Conservation (phyloP, 1,140 invertebrate genomes). For the Drosophila pseudoananassae region DNA sequence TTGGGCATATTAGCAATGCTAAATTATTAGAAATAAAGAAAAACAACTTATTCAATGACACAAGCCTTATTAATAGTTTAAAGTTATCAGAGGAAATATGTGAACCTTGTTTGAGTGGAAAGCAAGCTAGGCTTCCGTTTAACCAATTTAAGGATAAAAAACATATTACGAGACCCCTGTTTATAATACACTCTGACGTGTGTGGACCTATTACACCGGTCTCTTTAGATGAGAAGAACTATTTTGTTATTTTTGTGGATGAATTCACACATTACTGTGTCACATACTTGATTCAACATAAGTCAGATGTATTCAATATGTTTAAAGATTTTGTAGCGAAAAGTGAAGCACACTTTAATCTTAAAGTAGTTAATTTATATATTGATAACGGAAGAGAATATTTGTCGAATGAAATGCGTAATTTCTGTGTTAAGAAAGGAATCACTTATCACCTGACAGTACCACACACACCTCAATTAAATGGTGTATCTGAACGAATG, state of each 20-base stretch:
- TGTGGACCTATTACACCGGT: not conserved
- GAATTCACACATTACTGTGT: slow-evolving; percentile 12
- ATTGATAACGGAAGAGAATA: no score
- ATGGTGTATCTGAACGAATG: slow-evolving; percentile 1
- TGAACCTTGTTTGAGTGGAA: slow-evolving; percentile 10
- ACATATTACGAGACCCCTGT: not conserved
- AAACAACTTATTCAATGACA: no score
- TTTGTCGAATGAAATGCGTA: no score
- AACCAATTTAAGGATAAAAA: slow-evolving; percentile 6
- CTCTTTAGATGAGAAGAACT: not conserved
- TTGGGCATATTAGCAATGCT: no score
- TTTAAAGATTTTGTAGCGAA: slow-evolving; percentile 59
- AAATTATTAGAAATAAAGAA: no score
- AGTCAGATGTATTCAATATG: slow-evolving; percentile 24
- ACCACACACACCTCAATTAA: not conserved
- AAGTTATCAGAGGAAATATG: not conserved
- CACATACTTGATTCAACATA: slow-evolving; percentile 25
- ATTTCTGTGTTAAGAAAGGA: not conserved
- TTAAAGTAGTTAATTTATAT: not conserved
- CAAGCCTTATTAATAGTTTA: not conserved
- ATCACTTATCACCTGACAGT: slow-evolving; percentile 5
- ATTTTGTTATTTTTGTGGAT: slow-evolving; percentile 1
- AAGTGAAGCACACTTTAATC: slow-evolving; percentile 2
- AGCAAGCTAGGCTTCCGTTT: slow-evolving; percentile 2
- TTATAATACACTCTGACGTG: slow-evolving; percentile 1